Evolutionary conservation across 2,888 invertebrate species (phyloP), one percentile per base, ranked within the genome.

Genomic region (Salticus scenicus): DNA sequence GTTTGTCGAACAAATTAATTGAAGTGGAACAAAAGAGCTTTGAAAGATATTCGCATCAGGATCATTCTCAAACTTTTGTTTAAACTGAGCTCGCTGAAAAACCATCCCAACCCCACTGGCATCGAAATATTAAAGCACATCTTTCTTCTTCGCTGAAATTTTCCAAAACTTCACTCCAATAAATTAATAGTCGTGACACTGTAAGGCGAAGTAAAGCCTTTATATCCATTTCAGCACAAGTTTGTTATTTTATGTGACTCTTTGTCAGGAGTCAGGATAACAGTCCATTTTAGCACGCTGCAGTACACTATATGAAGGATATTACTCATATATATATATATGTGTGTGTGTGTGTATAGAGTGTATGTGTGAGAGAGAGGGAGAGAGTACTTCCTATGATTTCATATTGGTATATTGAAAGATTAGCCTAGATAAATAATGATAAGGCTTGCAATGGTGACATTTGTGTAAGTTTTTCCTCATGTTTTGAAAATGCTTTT

Each of bases 1-100:
- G 37, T 37, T 37, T 7, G 31, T 7, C 0, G 12, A 24, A 27
- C 8, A 8, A 47, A 74, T 12, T 31, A 73, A 27, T 31, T 57
- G 14, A 7, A 73, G 8, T 20, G 74, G 57, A 0, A 63, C 63
- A 63, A 5, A 74, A 20, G 74, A 63, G n/a, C 74, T 47, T 42
- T 77, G 67, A n/a, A 77, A 67, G 31, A 67, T 33, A 67, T 41
- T 67, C 0, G 47, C 77, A 20, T 77, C 77, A 27, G 27, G 42
- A 27, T n/a, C 5, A 20, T 57, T 78, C 30, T 67, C 24, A 69
- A 78, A 78, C 27, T 78, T 78, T 63, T 78, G 78, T 28, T 78
- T 78, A 20, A 78, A 78, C 20, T 70, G 28, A 12, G 70, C 20
- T 71, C 71, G 78, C 24, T 42, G 70, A 4, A 20, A n/a, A 70